Evolutionary conservation across 2,113 vertebrate genomes (phyloP), one percentile per base, ranked within the genome.

Genomic region (Melierax canorus): DNA sequence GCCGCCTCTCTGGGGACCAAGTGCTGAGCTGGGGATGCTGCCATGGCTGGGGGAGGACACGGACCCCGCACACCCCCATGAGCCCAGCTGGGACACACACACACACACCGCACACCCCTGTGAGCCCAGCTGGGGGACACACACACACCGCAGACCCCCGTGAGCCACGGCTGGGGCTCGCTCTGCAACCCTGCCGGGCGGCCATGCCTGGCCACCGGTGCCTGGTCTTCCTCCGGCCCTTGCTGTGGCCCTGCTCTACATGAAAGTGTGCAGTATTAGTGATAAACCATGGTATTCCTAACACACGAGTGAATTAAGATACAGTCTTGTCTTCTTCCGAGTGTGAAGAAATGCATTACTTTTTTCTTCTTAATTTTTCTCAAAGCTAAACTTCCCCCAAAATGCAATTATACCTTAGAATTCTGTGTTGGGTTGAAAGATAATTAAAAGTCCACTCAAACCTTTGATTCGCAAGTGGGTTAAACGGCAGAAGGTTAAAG

Each of bases 51-150:
- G n/a, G n/a, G n/a, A n/a, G n/a, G n/a, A n/a, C n/a, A n/a, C n/a
- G n/a, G n/a, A n/a, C n/a, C n/a, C n/a, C n/a, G 6, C 50, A 23
- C 27, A 16, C 32, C 50, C 21, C n/a, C 0, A 0, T 43, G 45
- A 46, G 20, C 46, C 8, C 18, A 19, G 45, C 45, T 19, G 45
- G 45, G 45, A 15, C 3, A 3, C 41, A 41, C 46, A 48, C 46
- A 46, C 11, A 11, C 45, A 6, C 21, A 4, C 46, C 23, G 2
- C 48, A 50, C 48, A 50, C 48, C 46, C 21, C 46, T 3, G 46
- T 48, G 46, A 48, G 21, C 46, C 46, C 21, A 11, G 46, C 46
- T 46, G 20, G 45, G 43, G 43, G 43, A 43, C 43, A 45, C 43
- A 43, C 43, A 48, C 45, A 69, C 48, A 14, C 56, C 15, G 7